Evolutionary conservation across 2,888 invertebrate species (phyloP), one percentile per base, ranked within the genome.

Genomic region (Temnothorax unifasciatus): DNA sequence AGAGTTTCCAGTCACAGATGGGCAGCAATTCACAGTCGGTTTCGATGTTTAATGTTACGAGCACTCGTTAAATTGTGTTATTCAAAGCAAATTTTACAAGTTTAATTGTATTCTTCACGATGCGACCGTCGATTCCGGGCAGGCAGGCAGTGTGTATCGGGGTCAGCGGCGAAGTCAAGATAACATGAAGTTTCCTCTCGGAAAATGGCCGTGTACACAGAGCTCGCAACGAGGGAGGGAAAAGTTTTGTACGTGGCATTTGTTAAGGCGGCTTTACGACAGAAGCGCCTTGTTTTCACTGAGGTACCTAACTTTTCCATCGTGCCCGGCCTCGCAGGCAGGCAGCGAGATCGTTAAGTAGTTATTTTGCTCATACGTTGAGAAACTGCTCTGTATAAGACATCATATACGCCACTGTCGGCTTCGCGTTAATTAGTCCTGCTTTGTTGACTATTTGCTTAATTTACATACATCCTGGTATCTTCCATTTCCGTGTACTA

Each of bases 231-330:
- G 34, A 41, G 38, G 41, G 21, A 69, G 71, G 76, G 71, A 73
- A 85, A 85, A 85, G 82, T 76, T 85, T 83, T 61, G 69, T 83
- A 77, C 76, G 71, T 73, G 82, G 69, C 74, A 85, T 83, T 83
- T 85, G 85, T 85, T 83, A 73, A 77, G 73, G 71, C 81, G 59
- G 83, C 66, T 59, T 82, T 68, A 57, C 69, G 83, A 66, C 59
- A 54, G 76, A 71, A 76, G 76, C 57, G 63, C 54, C 76, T 64
- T 76, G 61, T 71, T 83, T 76, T 76, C 83, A 71, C 69, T 71
- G 71, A 63, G 75, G 52, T 64, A 75, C 59, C 77, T 77, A 85
- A 85, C 85, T 85, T 85, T 85, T 83, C 85, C 83, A 73, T 73
- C 83, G 64, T 29, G 59, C 59, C 13, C 18, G 54, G 47, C 21